Evolutionary conservation across 2,797 vertebrate genomes (phyloP).

Genomic region (Tolypeutes matacus): DNA sequence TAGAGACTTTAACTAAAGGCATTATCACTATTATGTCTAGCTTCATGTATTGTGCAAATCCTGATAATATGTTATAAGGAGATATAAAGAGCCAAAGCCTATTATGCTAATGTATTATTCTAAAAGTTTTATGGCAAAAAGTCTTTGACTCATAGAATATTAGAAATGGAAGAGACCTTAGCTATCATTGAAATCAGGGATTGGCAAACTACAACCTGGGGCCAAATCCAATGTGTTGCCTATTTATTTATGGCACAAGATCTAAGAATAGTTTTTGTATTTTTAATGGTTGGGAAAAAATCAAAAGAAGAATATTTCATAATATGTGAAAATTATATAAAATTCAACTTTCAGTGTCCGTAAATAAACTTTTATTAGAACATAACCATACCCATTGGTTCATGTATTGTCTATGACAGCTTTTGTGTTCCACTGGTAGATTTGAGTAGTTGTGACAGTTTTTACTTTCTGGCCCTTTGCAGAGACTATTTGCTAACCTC

Average conservation of each 20-base stretch:
- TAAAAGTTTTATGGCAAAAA: background rate
- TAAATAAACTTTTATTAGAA: slow-evolving; percentile 38
- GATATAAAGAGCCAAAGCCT: background rate
- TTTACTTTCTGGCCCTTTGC: background rate
- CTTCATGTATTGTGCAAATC: background rate
- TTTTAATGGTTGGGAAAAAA: slow-evolving; percentile 43
- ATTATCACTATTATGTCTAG: slow-evolving; percentile 2
- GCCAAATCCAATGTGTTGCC: background rate
- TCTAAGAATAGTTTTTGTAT: slow-evolving; percentile 20
- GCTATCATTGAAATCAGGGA: background rate
- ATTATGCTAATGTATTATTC: slow-evolving; percentile 13
- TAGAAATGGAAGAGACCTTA: slow-evolving; percentile 29
- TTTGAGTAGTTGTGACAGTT: background rate
- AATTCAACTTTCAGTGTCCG: background rate
- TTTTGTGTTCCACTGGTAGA: background rate
- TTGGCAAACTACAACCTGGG: background rate
- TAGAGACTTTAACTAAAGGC: slow-evolving; percentile 12
- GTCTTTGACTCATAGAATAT: background rate
- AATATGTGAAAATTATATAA: background rate
- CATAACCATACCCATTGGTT: background rate
- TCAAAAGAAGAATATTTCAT: background rate
- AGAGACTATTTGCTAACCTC: background rate
- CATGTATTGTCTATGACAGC: background rate
- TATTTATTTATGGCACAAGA: background rate
- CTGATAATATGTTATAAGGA: background rate